These are phyloP conservation scores for Akabosia matsudoensis DNA, from an alignment of 1,140 invertebrate species.

Conservation along the genomic window DNA sequence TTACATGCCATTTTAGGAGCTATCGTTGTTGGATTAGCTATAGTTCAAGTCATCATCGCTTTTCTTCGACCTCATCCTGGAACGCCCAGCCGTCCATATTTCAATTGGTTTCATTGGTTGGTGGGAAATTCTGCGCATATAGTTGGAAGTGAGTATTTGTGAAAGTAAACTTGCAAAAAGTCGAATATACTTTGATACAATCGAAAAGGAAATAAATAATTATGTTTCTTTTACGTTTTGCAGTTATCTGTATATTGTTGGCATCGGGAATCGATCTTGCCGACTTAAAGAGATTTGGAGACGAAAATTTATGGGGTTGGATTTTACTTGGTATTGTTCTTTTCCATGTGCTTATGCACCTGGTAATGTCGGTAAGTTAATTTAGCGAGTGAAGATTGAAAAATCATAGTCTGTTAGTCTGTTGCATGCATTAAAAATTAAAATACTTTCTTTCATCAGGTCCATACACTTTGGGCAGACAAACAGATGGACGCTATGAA, in stretches of 20 bases:
- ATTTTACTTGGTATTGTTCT: constrained; percentile 82
- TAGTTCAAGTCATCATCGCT: constrained; percentile 79
- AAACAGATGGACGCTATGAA: constrained; percentile 39
- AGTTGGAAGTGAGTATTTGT: constrained; percentile 70
- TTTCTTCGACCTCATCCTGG: constrained; percentile 80
- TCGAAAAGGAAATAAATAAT: background rate
- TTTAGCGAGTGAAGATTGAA: constrained; percentile 20
- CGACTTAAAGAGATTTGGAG: constrained; percentile 69
- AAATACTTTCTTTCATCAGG: constrained; percentile 26
- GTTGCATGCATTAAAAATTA: too few species aligned
- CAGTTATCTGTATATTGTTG: constrained; percentile 91
- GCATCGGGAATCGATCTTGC: constrained; percentile 67
- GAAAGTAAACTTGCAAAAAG: constrained; percentile 14
- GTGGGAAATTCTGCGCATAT: constrained; percentile 89
- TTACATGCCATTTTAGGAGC: constrained; percentile 77
- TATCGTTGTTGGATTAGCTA: constrained; percentile 72
- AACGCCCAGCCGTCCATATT: constrained; percentile 72
- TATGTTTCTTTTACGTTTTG: constrained; percentile 42
- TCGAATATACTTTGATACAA: too few species aligned
- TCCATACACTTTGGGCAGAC: constrained; percentile 43
- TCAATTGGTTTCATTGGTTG: constrained; percentile 94
- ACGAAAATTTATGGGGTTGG: constrained; percentile 69
- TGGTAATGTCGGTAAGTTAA: constrained; percentile 79
- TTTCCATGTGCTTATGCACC: constrained; percentile 81
- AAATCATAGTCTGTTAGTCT: background rate